These are phyloP conservation scores for Altica lythri DNA, from an alignment of 2,888 invertebrate genomes.

Conservation along the genomic window DNA sequence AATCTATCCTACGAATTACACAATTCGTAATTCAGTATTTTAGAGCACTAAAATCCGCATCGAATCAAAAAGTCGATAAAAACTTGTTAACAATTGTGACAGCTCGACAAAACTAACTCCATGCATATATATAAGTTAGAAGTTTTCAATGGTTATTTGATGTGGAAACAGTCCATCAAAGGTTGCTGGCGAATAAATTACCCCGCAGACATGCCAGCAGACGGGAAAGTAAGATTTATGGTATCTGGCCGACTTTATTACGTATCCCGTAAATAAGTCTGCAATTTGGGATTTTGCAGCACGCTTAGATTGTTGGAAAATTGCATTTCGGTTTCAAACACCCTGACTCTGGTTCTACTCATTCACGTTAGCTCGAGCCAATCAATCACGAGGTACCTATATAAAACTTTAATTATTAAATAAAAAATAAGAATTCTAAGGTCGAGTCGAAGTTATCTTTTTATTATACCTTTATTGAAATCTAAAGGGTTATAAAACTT, in stretches of 20 bases:
- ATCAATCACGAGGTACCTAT: too few relatives aligned
- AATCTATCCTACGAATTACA: too few relatives aligned
- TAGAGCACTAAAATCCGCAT: not conserved
- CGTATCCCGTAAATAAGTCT: conserved; percentile 25
- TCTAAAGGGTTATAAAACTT: too few relatives aligned
- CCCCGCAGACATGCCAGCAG: conserved; percentile 2
- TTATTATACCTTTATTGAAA: too few relatives aligned
- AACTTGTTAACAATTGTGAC: conserved; percentile 2
- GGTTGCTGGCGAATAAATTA: conserved; percentile 16
- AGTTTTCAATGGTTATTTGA: conserved; percentile 5
- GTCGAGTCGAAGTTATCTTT: too few relatives aligned
- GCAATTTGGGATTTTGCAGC: conserved; percentile 13
- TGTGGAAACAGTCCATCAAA: conserved; percentile 17
- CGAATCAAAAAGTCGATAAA: conserved; percentile 3
- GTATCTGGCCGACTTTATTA: conserved; percentile 22
- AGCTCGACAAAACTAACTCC: not conserved
- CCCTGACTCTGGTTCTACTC: not conserved
- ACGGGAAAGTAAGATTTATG: conserved; percentile 25
- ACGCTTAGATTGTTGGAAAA: conserved; percentile 19
- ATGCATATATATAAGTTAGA: conserved; percentile 2
- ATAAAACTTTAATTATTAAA: too few relatives aligned
- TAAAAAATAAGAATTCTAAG: too few relatives aligned
- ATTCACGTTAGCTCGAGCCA: too few relatives aligned
- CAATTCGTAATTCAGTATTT: too few relatives aligned
- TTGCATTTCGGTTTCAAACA: conserved; percentile 8